Base-by-base conservation (phyloP, 2,113 vertebrate genomes). In the Camelus bactrianus region DNA sequence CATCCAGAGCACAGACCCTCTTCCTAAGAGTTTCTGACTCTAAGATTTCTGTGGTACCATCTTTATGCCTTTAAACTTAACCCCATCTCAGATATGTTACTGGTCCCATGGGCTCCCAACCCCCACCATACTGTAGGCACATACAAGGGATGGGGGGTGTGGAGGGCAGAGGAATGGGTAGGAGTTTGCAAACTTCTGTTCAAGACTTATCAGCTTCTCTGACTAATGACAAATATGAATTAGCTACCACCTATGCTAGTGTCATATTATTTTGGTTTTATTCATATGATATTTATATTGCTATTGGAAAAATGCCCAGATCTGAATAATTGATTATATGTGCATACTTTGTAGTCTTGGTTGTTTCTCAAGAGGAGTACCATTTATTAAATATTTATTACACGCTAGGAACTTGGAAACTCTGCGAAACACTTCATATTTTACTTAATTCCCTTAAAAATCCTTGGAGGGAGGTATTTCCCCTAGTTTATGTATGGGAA, bases 371-470 rank as follows among this genome's bases (percentile, higher is more conserved):
- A 93, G 30, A 46, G 20, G 16, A 96, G 28, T 6, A 46, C 28
- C 11, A n/a, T 75, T 93, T 89, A 62, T 76, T 91, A 92, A 85
- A 73, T 86, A 64, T 42, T 64, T 87, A 65, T n/a, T 81, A 9
- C 52, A 91, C 69, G 5, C 22, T 50, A 84, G 56, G 30, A 69
- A 84, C 62, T 84, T 91, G 58, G 69, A 72, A 95, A 80, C 46
- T 92, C 14, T 86, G 3, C 22, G 83, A 84, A 70, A 52, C 0
- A 64, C 14, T 58, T 73, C 30, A 24, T 83, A 14, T 89, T 65
- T 93, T 84, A 32, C 38, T 80, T 95, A 88, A 82, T 82, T 64
- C 3, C 85, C 42, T 32, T 69, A 94, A 24, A 65, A 94, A 73
- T 46, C 35, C 38, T 35, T 82, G 62, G 58, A 26, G 6, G 14